phyloP scores from a whole-genome alignment of 2,888 invertebrate genomes.

The Lacanobia oleracea region DNA sequence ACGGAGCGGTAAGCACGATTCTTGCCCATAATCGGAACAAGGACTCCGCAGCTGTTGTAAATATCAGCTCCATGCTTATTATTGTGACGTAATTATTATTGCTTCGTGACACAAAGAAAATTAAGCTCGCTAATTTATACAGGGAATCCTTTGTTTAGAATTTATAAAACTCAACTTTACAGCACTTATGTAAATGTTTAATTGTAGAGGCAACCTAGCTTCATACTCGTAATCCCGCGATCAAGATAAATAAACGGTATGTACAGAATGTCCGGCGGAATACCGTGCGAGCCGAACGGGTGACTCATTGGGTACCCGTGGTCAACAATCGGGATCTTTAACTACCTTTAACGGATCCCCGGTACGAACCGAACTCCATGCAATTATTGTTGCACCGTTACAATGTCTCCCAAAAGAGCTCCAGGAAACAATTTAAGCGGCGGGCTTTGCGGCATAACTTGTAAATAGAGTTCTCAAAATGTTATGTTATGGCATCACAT shows the following conservation, averaged over 20 bases:
- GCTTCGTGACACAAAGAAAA: constrained; percentile 86
- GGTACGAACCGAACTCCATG: constrained; percentile 67
- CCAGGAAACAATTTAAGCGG: constrained; percentile 53
- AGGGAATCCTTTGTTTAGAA: constrained; percentile 74
- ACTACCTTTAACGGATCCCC: constrained; percentile 75
- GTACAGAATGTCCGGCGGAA: constrained; percentile 82
- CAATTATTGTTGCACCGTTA: constrained; percentile 71
- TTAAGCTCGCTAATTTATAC: constrained; percentile 75
- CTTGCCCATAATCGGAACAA: constrained; percentile 89
- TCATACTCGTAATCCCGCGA: constrained; percentile 67
- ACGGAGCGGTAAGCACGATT: constrained; percentile 86
- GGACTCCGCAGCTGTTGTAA: constrained; percentile 89
- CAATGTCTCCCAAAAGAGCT: constrained; percentile 58
- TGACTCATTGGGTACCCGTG: constrained; percentile 82
- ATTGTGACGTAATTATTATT: constrained; percentile 87
- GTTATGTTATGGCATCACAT: constrained; percentile 70
- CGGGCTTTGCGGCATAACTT: constrained; percentile 68
- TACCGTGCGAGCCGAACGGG: constrained; percentile 76
- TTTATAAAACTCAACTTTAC: constrained; percentile 58
- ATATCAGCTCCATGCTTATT: constrained; percentile 87
- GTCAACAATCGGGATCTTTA: constrained; percentile 72
- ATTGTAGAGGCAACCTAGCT: constrained; percentile 65
- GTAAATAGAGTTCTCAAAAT: constrained; percentile 65
- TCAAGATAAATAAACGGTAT: constrained; percentile 75
- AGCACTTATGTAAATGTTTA: constrained; percentile 66